Percentiles rank a stretch among this genome's conserved stretches.
These are phyloP conservation scores for Lepus oiostolus DNA, from an alignment of 2,797 vertebrate genomes.

Conservation along the genomic window DNA sequence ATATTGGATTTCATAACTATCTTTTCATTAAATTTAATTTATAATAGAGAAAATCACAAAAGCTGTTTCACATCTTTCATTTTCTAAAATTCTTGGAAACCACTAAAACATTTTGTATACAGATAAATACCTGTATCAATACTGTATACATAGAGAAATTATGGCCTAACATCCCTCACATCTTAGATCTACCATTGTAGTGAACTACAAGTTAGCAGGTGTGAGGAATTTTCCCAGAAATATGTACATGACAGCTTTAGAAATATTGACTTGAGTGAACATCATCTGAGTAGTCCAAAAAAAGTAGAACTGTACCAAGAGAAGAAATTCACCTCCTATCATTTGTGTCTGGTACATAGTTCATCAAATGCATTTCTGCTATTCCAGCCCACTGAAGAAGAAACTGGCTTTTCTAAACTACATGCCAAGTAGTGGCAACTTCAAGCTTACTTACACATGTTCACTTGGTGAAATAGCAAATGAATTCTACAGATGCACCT, in stretches of 20 bases:
- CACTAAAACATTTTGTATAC: constrained; percentile 36
- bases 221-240: constrained; percentile 41
- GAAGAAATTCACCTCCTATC: constrained; percentile 30
- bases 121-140: not conserved
- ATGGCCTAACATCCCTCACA: not conserved
- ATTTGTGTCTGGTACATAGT: not conserved
- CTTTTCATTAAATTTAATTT: constrained; percentile 43
- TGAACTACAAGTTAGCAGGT: not conserved
- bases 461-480: not conserved
- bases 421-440: not conserved
- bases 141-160: constrained; percentile 7
- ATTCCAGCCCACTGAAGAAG: not conserved
- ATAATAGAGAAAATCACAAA: not conserved
- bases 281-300: not conserved
- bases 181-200: not conserved
- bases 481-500: constrained; percentile 4
- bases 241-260: not conserved
- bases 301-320: not conserved
- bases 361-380: not conserved
- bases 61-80: constrained; percentile 45
- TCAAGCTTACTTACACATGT: constrained; percentile 36
- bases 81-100: constrained; percentile 59
- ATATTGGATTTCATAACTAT: not conserved
- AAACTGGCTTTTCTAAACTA: not conserved
- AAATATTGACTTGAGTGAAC: constrained; percentile 4